These are phyloP conservation scores for human (Homo sapiens) DNA, from an alignment of 2,113 vertebrate genomes.

Conservation along the genomic window DNA sequence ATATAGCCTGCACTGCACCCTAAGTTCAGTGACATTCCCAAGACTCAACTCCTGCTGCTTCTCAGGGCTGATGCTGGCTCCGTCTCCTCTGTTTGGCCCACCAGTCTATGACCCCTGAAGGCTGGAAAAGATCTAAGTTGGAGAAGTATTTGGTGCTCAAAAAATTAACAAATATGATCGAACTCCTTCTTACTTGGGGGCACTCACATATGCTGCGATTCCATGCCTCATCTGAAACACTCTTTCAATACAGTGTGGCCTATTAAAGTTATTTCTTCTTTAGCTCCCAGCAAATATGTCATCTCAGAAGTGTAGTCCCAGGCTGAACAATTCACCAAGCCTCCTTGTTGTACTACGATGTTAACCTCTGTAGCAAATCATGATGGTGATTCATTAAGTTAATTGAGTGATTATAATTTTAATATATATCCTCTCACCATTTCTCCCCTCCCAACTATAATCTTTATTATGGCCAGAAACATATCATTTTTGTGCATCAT, in stretches of 20 bases:
- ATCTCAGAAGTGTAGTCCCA: not conserved
- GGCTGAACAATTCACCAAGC: not conserved
- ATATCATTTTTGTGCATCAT: not conserved
- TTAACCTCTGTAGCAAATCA: not conserved
- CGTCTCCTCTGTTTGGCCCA: not conserved
- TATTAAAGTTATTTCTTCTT: not conserved
- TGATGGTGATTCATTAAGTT: not conserved
- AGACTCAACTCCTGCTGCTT: not conserved
- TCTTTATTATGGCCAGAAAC: not conserved
- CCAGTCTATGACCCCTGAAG: not conserved
- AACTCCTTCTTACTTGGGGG: not conserved
- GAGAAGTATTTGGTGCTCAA: not conserved
- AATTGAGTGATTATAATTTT: not conserved
- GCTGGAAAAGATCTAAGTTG: not conserved
- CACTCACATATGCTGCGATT: not conserved
- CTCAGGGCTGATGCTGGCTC: not conserved
- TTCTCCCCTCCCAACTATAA: not conserved
- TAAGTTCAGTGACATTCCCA: not conserved
- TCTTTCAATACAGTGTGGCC: not conserved
- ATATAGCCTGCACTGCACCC: fast-evolving
- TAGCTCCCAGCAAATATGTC: not conserved
- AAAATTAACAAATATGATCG: not conserved
- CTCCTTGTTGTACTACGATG: not conserved
- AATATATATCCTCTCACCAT: not conserved
- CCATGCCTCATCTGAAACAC: not conserved